A percentile compares a stretch with the other conserved stretches of the same genome.
These are phyloP conservation scores for Radopholus similis DNA, from an alignment of 1,140 invertebrate genomes.

Conservation along the genomic window DNA sequence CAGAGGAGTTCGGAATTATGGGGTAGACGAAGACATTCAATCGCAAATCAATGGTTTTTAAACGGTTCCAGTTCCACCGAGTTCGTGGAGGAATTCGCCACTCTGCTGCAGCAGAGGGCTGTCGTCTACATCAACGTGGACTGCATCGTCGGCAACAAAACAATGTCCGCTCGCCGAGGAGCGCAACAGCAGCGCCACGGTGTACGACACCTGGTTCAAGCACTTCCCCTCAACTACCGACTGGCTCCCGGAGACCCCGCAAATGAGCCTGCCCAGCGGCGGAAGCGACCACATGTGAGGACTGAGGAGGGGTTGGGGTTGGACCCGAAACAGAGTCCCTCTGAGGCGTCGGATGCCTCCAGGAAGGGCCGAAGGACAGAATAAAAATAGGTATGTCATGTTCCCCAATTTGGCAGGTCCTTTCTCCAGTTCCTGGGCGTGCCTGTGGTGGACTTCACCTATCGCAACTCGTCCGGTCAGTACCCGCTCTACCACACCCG, in stretches of 20 bases:
- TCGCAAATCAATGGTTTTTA: not conserved
- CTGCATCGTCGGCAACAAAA: slow-evolving; percentile 31
- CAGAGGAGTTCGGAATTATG: slow-evolving; percentile 62
- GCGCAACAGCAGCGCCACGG: slow-evolving; percentile 35
- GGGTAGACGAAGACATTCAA: not conserved
- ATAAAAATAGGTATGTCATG: too few species aligned
- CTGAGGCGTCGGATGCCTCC: too few species aligned
- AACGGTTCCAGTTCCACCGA: slow-evolving; percentile 59
- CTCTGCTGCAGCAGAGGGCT: slow-evolving; percentile 40
- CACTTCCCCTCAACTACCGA: slow-evolving; percentile 1
- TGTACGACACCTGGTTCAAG: slow-evolving; percentile 56
- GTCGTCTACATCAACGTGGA: slow-evolving; percentile 56
- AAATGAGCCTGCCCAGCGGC: slow-evolving; percentile 50
- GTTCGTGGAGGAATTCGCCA: slow-evolving; percentile 51
- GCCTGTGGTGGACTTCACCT: slow-evolving; percentile 55
- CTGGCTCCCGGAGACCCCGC: slow-evolving; percentile 26
- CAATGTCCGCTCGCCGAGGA: slow-evolving; percentile 47
- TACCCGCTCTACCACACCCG: slow-evolving; percentile 63
- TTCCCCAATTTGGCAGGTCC: slow-evolving; percentile 43
- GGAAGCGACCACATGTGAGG: slow-evolving; percentile 55
- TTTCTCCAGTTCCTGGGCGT: slow-evolving; percentile 59
- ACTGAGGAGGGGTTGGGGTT: not conserved
- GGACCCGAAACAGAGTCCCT: too few species aligned
- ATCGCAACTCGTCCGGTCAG: slow-evolving; percentile 16
- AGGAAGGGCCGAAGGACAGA: too few species aligned